Base-by-base conservation (phyloP, 2,888 invertebrate species). In the Drosophila tripunctata region DNA sequence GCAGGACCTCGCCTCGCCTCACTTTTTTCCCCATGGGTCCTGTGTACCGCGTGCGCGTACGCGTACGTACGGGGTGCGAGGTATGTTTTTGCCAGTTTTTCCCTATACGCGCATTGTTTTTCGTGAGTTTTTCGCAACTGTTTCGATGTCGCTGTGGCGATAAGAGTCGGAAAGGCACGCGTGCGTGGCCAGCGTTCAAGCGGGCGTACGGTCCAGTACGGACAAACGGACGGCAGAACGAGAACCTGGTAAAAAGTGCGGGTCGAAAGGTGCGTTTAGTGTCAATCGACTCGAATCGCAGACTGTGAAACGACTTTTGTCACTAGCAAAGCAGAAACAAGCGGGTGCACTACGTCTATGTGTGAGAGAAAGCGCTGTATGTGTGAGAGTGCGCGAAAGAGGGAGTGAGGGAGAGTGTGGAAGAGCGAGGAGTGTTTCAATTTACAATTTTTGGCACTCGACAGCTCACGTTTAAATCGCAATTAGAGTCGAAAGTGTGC, bases 221-320 rank as follows among this genome's bases (percentile, higher is more conserved):
- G n/a, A 27, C 55, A 22, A 69, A 64, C 44, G 57, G 58, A 58
- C 56, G 48, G 36, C 33, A 8, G 19, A n/a, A 14, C 14, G n/a
- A 14, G 45, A 12, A 35, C 22, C 33, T 21, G 21, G 45, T 10
- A 56, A 66, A 78, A 64, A 43, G 77, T 81, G 81, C 81, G 81
- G 81, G 81, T 79, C 79, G 85, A 81, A 81, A 85, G 81, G 86
- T 81, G 85, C 76, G 67, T 62, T 40, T 15, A 50, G 40, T 57
- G 50, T 63, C 70, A 63, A 64, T 60, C 57, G 56, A 51, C 27
- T 22, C 48, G 47, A 15, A 24, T 41, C 30, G 40, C 40, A 14
- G 22, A 41, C 40, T 22, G 40, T 41, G 19, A 36, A 22, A 55
- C 70, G 61, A 84, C 72, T 81, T 78, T 84, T 84, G 67, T 66